These are phyloP conservation scores for Trichopoda pennipes DNA, from an alignment of 2,888 invertebrate species.

Conservation along the genomic window DNA sequence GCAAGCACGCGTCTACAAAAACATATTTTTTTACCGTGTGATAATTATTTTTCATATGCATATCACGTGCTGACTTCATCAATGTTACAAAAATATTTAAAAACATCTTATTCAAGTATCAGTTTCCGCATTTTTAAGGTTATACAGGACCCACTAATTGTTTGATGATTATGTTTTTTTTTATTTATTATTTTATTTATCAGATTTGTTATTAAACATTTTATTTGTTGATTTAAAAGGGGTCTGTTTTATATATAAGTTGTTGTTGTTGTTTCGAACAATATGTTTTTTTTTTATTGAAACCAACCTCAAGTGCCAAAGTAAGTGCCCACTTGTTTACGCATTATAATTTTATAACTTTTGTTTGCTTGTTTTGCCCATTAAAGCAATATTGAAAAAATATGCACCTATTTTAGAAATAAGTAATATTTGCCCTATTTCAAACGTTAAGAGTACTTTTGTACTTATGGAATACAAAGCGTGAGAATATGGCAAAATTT, in stretches of 20 bases:
- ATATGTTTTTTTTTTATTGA: conserved; percentile 49
- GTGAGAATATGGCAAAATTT: conserved; percentile 29
- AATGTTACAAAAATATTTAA: conserved; percentile 59
- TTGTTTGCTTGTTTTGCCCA: conserved; percentile 26
- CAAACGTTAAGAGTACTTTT: conserved; percentile 8
- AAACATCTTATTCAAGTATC: conserved; percentile 75
- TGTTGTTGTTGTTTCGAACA: conserved; percentile 13
- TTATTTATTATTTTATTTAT: conserved; percentile 39
- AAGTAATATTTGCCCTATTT: conserved; percentile 15
- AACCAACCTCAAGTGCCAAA: conserved; percentile 60
- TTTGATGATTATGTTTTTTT: conserved; percentile 61
- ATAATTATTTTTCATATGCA: conserved; percentile 77
- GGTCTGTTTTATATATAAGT: conserved; percentile 5
- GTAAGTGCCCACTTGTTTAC: conserved; percentile 67
- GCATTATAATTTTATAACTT: conserved; percentile 44
- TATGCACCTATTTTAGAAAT: conserved; percentile 23
- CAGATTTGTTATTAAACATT: conserved; percentile 48
- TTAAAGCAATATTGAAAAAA: conserved; percentile 5
- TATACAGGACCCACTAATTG: conserved; percentile 72
- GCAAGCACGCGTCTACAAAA: conserved; percentile 57
- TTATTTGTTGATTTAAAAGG: conserved; percentile 33
- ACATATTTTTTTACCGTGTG: conserved; percentile 74
- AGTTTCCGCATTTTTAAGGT: conserved; percentile 75
- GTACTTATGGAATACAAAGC: not conserved
- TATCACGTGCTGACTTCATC: conserved; percentile 73